Evolutionary conservation across 2,797 vertebrate species (phyloP).

Genomic region (Sebastes umbrosus): DNA sequence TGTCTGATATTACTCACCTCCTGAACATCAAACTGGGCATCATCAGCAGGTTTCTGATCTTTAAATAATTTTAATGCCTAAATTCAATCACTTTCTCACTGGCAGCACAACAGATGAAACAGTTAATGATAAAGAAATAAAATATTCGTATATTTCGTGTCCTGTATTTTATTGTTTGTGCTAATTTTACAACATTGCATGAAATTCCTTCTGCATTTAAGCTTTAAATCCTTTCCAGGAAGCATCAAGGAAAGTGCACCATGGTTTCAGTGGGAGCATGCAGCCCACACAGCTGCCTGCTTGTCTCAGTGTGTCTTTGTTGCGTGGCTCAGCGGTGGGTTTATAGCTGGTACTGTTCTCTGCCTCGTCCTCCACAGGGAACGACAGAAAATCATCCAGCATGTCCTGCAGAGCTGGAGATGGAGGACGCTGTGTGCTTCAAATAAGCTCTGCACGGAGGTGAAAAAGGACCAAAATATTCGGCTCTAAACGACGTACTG

Average conservation of each 20-base stretch:
- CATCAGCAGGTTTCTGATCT: not conserved
- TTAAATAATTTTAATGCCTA: not conserved
- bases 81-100: not conserved
- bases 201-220: not conserved
- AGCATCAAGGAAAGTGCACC: not conserved
- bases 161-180: not conserved
- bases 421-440: not conserved
- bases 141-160: not conserved
- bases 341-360: slow-evolving; percentile 32
- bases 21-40: not conserved
- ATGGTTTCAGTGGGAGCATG: slow-evolving; percentile 26
- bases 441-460: not conserved
- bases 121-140: no score
- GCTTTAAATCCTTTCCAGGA: not conserved
- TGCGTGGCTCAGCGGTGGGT: slow-evolving; percentile 27
- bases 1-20: not conserved
- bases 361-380: slow-evolving; percentile 41
- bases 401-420: slow-evolving; percentile 17
- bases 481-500: not conserved
- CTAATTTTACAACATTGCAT: not conserved
- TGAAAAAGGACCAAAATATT: not conserved
- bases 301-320: slow-evolving; percentile 9
- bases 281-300: slow-evolving; percentile 56
- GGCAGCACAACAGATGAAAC: not conserved
- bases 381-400: slow-evolving; percentile 4